Conservation (phyloP, 1,140 invertebrate genomes). For the Trachymyrmex cornetzi region DNA sequence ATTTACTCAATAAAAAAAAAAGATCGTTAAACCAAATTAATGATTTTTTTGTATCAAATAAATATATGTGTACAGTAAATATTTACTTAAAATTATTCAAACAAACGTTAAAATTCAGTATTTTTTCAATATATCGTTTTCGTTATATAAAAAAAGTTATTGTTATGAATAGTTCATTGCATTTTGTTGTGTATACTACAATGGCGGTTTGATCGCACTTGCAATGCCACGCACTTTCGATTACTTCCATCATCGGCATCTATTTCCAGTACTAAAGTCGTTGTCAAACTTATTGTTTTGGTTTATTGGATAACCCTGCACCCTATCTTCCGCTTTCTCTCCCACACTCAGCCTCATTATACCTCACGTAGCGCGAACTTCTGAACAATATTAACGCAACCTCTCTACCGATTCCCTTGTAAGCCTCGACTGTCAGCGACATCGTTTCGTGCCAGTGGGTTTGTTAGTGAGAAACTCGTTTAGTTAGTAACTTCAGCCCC, state of each 20-base stretch:
- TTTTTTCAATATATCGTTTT: too few relatives aligned
- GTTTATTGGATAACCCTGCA: slow-evolving; percentile 65
- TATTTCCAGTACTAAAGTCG: slow-evolving; percentile 45
- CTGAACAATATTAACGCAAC: slow-evolving; percentile 77
- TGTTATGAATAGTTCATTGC: background rate
- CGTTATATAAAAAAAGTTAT: background rate
- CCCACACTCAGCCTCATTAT: slow-evolving; percentile 58
- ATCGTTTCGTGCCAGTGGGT: slow-evolving; percentile 78
- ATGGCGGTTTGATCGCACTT: background rate
- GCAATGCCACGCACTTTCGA: slow-evolving; percentile 32
- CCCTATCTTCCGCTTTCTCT: slow-evolving; percentile 25
- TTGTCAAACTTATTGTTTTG: slow-evolving; percentile 68
- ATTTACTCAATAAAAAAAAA: too few relatives aligned
- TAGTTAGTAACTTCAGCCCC: slow-evolving; percentile 75
- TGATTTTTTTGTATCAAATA: too few relatives aligned
- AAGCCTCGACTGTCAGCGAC: slow-evolving; percentile 75
- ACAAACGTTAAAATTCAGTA: too few relatives aligned
- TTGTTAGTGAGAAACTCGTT: slow-evolving; percentile 81
- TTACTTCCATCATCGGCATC: slow-evolving; percentile 4
- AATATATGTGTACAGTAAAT: too few relatives aligned
- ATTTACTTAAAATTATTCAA: too few relatives aligned
- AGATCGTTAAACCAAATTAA: too few relatives aligned
- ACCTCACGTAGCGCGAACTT: slow-evolving; percentile 69
- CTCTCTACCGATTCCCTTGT: slow-evolving; percentile 68
- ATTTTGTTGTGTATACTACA: background rate